These are phyloP conservation scores for Limnephilus marmoratus DNA, from an alignment of 2,888 invertebrate species.

Conservation along the genomic window DNA sequence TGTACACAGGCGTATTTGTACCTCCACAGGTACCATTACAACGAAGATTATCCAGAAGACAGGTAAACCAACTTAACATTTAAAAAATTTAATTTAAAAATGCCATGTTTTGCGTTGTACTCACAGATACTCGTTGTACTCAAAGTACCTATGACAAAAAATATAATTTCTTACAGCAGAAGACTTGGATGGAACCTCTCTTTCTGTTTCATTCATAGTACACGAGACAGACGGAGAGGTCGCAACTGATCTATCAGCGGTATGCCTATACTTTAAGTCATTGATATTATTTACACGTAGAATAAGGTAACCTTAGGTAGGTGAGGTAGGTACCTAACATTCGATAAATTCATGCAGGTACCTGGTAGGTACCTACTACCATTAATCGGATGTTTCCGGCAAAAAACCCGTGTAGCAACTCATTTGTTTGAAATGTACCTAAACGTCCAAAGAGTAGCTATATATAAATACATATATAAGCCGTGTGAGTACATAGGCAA, in stretches of 20 bases:
- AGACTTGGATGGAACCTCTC: too few relatives aligned
- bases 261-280: neutral
- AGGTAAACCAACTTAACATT: neutral
- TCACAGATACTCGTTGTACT: neutral
- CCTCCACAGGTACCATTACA: neutral
- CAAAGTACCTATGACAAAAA: neutral
- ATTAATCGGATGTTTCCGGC: neutral
- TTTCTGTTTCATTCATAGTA: too few relatives aligned
- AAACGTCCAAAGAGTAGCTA: neutral
- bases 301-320: neutral
- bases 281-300: neutral
- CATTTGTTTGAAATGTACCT: neutral
- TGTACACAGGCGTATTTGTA: neutral
- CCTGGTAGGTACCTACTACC: neutral
- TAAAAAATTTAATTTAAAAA: neutral
- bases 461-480: neutral
- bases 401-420: neutral
- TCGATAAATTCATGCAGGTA: neutral
- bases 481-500: neutral
- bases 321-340: neutral
- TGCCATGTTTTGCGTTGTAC: neutral
- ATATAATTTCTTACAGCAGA: neutral
- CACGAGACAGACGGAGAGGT: neutral
- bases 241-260: neutral
- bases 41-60: neutral